A percentile compares a stretch with the other conserved stretches of the same genome.
Conservation (phyloP, 23 tunicate species). For the Oikopleura dioica region DNA sequence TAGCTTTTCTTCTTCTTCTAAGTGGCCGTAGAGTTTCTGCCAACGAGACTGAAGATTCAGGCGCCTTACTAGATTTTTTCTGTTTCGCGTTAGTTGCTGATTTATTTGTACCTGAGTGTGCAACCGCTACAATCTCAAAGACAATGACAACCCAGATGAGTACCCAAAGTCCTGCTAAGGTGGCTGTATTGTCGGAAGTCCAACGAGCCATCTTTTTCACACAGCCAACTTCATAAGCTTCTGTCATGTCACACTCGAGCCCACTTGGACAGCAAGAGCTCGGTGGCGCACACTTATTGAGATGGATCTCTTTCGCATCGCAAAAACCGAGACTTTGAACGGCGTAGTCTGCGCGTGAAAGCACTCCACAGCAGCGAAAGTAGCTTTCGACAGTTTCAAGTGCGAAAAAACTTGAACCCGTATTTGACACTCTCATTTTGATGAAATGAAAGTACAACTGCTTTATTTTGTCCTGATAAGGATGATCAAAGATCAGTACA, state of each 20-base stretch:
- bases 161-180: neutral
- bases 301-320: too few relatives aligned
- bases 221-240: neutral
- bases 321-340: too few relatives aligned
- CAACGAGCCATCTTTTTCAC: neutral
- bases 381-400: too few relatives aligned
- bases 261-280: too few relatives aligned
- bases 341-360: too few relatives aligned
- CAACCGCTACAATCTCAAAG: neutral
- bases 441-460: too few relatives aligned
- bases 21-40: neutral
- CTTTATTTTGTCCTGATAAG: too few relatives aligned
- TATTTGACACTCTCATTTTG: too few relatives aligned
- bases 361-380: too few relatives aligned
- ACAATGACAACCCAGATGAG: neutral
- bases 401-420: too few relatives aligned
- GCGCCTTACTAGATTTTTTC: neutral
- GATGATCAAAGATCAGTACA: too few relatives aligned
- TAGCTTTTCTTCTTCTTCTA: neutral
- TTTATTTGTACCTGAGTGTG: neutral
- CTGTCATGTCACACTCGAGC: neutral
- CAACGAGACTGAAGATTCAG: neutral
- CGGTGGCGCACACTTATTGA: too few relatives aligned
- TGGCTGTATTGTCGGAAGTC: neutral
- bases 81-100: neutral